Conservation (phyloP, 1,140 invertebrate species). For the Coelopa frigida region DNA sequence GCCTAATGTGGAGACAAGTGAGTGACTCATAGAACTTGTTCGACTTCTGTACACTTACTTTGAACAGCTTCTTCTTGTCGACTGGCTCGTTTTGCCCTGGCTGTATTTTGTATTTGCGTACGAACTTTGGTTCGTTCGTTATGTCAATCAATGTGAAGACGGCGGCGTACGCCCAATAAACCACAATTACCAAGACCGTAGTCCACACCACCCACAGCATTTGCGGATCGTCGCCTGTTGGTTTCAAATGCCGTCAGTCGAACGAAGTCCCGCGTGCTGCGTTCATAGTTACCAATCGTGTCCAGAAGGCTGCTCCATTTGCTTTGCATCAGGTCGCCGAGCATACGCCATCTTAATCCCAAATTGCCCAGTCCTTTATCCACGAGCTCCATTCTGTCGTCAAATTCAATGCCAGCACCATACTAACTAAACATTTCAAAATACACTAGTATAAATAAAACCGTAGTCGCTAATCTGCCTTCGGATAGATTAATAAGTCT, state of each 20-base stretch:
- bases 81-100: slow-evolving; percentile 70
- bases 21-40: neutral
- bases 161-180: slow-evolving; percentile 68
- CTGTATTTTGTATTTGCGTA: slow-evolving; percentile 73
- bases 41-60: slow-evolving; percentile 35
- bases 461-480: too few species aligned
- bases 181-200: slow-evolving; percentile 48
- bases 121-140: slow-evolving; percentile 58
- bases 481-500: too few species aligned
- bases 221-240: slow-evolving; percentile 50
- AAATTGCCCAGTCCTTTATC: too few species aligned
- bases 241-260: neutral
- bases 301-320: slow-evolving; percentile 22
- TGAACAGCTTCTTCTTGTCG: slow-evolving; percentile 49
- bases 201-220: slow-evolving; percentile 58
- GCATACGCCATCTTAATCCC: slow-evolving; percentile 17
- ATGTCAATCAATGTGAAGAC: slow-evolving; percentile 67
- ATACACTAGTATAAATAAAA: too few species aligned
- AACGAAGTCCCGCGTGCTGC: too few species aligned
- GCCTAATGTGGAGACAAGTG: slow-evolving; percentile 33
- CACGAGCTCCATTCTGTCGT: too few species aligned
- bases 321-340: slow-evolving; percentile 21
- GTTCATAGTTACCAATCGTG: neutral
- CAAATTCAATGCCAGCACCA: too few species aligned
- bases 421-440: too few species aligned